A percentile compares a stretch with the other conserved stretches of the same genome.
These are phyloP conservation scores for Andrena dorsata DNA, from an alignment of 2,888 invertebrate genomes.

Conservation along the genomic window DNA sequence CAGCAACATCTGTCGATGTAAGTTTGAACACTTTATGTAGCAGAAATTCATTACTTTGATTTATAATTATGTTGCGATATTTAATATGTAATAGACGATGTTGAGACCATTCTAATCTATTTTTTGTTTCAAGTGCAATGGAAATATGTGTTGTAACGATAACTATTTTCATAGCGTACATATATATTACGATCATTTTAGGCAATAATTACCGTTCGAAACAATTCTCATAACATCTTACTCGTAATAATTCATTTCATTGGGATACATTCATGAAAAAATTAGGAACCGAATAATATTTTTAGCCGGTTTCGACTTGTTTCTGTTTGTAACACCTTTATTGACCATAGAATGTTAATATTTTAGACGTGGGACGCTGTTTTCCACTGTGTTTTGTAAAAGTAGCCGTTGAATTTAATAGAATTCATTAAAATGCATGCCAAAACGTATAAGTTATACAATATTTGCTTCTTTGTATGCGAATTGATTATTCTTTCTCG, in stretches of 20 bases:
- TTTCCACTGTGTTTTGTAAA: background rate
- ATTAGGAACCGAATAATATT: constrained; percentile 70
- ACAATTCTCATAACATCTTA: background rate
- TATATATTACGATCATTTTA: background rate
- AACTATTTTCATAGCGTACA: background rate
- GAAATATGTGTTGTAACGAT: background rate
- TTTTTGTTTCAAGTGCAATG: background rate
- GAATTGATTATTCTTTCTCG: background rate
- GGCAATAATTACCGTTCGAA: background rate
- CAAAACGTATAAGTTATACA: background rate
- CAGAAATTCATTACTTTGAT: background rate
- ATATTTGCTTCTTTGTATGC: background rate
- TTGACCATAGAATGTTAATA: background rate
- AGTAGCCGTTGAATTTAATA: background rate
- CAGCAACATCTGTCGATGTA: constrained; percentile 92
- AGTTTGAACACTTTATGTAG: constrained; percentile 85
- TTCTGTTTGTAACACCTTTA: background rate
- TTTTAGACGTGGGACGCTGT: constrained; percentile 18
- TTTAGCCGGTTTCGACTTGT: constrained; percentile 69
- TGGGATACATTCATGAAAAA: constrained; percentile 15
- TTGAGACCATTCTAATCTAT: constrained; percentile 5
- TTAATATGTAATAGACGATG: background rate
- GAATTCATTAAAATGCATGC: background rate
- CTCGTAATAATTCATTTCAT: background rate
- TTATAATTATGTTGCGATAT: background rate